These are phyloP conservation scores for Mus pahari DNA, from an alignment of 2,113 vertebrate genomes.

Conservation along the genomic window DNA sequence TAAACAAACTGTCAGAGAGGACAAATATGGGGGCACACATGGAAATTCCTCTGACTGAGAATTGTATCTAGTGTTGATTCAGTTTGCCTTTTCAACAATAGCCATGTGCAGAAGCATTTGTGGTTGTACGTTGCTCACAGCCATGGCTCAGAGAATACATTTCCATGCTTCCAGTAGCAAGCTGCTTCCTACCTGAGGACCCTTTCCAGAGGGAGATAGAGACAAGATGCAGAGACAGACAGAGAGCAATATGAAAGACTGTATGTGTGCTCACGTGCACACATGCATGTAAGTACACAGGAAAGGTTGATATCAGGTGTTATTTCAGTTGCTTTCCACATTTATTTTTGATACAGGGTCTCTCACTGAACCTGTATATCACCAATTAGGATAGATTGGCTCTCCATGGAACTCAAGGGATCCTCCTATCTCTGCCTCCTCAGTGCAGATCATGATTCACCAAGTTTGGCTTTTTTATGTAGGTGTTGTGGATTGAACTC, in stretches of 20 bases:
- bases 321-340: neutral
- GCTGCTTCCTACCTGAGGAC: neutral
- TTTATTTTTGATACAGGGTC: neutral
- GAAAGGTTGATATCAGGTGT: neutral
- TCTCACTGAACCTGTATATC: neutral
- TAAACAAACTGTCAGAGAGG: neutral
- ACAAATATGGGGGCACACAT: neutral
- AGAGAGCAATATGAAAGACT: neutral
- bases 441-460: neutral
- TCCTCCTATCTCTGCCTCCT: neutral
- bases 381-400: neutral
- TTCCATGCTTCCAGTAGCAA: neutral
- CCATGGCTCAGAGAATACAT: neutral
- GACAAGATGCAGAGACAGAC: neutral
- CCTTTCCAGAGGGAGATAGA: neutral
- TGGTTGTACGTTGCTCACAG: fast-evolving
- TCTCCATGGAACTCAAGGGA: neutral
- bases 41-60: neutral
- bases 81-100: neutral
- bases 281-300: neutral
- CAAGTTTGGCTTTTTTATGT: neutral
- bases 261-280: fast-evolving
- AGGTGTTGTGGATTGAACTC: no score
- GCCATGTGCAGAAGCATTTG: neutral
- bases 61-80: neutral